Evolutionary conservation across 2,797 vertebrate species (phyloP), one percentile per base, ranked within the genome.

Genomic region (Oryzias sinensis): DNA sequence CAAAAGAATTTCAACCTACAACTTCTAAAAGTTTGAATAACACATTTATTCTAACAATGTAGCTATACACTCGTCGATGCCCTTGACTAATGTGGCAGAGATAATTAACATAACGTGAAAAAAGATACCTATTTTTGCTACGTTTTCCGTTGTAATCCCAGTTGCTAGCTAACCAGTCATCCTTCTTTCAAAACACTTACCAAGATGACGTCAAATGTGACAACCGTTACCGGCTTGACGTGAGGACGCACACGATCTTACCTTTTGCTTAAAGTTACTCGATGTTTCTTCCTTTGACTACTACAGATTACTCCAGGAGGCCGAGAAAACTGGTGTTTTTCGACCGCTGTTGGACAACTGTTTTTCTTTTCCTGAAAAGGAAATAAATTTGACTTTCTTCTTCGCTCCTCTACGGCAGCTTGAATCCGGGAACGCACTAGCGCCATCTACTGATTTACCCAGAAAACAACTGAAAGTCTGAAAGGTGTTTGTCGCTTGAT

Each of bases 131-230:
- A 33, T 24, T 41, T 41, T 69, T 43, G 24, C 59, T 64, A 63
- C 43, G 56, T 20, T 73, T 74, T 80, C 76, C 65, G 70, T 53
- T 65, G 70, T 81, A 81, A 83, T 80, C 71, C 75, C 56, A 65
- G 25, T 49, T 42, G 37, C 43, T 62, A 56, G 81, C 70, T 83
- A 80, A 63, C 76, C 70, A 81, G 68, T 53, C 70, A 72, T 78
- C 74, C 33, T 76, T 73, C 83, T 70, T 87, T 88, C 85, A 90
- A 90, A 88, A 87, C 81, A 86, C 69, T 80, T 59, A 77, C 47
- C 55, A 37, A 47, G 43, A 49, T 86, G 81, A 87, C 83, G 83
- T 83, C 8, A 45, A 4, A 72, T 74, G 79, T 81, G 47, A 65
- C 62, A 65, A 56, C 61, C 45, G 65, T 67, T 71, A 43, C 46